Base-by-base conservation (phyloP, 2,888 invertebrate species). In the Clivina fossor region DNA sequence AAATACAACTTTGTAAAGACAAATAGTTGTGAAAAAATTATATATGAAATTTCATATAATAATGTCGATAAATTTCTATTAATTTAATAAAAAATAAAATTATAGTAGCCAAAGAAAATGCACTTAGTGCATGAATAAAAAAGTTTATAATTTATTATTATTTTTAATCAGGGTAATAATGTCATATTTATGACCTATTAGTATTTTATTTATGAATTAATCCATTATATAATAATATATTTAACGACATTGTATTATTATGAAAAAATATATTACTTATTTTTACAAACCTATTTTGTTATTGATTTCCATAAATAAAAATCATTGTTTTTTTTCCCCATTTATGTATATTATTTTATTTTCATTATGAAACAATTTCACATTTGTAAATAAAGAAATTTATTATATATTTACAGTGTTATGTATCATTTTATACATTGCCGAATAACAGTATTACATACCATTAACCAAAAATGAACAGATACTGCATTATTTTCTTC, bases 381-480 rank as follows among this genome's bases (percentile, higher is more conserved):
- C 11, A 4, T 30, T 30, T 30, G 13, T 4, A 30, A 30, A 9
- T 30, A 30, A 30, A 11, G 13, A 3, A 11, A 11, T 30, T 3
- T 30, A 30, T 30, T 30, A 4, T 11, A 30, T 30, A 11, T 30
- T 3, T 30, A 15, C 9, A 19, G 5, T 5, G 11, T n/a, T n/a
- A n/a, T n/a, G n/a, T n/a, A n/a, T 35, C 60, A 63, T 57, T 64
- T 59, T 7, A 68, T 65, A 9, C 72, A 49, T 35, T 68, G 60
- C 55, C 71, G 68, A 55, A 74, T 72, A 2, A 75, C 71, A 33
- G 74, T 69, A 62, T 76, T 75, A 64, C 76, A 76, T 8, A 78
- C 75, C 55, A 78, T 68, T 1, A 76, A 71, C 79, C 79, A 80
- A 57, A 76, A 73, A 48, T 78, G 79, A 50, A 77, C 75, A 0